Evolutionary conservation across 2,113 vertebrate genomes (phyloP).

Genomic region (Rhinopomastus cyanomelas): DNA sequence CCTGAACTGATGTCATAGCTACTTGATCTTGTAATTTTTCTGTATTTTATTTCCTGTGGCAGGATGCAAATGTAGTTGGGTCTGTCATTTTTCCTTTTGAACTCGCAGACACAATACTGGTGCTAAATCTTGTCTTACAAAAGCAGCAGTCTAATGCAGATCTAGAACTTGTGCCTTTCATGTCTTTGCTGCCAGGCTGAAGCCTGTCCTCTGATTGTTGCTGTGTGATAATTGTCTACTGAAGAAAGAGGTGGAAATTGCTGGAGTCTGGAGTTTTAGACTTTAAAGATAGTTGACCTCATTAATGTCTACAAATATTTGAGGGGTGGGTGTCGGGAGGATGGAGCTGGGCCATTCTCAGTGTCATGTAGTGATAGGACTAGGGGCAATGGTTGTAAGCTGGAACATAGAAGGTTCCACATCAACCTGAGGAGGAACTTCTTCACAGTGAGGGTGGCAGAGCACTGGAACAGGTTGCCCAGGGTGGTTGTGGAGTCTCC

Average conservation of each 20-base stretch:
- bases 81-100: not conserved
- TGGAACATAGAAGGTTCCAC: too few species aligned
- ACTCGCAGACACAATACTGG: not conserved
- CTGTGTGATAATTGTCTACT: not conserved
- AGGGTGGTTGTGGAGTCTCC: too few species aligned
- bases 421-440: too few species aligned
- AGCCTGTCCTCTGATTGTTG: not conserved
- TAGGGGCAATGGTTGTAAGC: too few species aligned
- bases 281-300: not conserved
- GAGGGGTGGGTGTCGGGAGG: too few species aligned
- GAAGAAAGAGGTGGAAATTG: not conserved
- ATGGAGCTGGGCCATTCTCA: too few species aligned
- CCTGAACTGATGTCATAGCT: not conserved
- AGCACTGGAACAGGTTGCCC: too few species aligned
- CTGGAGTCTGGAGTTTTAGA: not conserved
- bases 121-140: not conserved
- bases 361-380: too few species aligned
- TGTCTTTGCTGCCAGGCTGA: not conserved
- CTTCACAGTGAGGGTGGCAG: too few species aligned
- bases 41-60: not conserved
- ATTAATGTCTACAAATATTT: too few species aligned
- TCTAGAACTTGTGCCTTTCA: not conserved
- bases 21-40: not conserved
- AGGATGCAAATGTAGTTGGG: not conserved
- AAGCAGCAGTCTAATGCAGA: not conserved